These are phyloP conservation scores for Caenorhabditis sp. DNA, from an alignment of 2,888 invertebrate genomes.

Conservation along the genomic window DNA sequence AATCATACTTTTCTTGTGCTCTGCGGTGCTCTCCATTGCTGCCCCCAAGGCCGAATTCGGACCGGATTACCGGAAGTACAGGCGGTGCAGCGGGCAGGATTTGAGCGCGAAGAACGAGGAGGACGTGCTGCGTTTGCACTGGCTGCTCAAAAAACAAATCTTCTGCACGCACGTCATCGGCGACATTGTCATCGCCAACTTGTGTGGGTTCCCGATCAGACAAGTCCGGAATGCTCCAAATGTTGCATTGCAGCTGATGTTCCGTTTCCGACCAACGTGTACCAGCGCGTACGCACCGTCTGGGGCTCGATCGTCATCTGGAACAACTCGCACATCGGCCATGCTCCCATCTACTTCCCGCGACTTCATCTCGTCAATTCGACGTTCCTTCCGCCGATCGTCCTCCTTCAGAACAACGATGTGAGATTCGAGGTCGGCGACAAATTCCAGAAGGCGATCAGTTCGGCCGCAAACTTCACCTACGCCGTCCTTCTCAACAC, in stretches of 20 bases:
- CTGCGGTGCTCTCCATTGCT: neutral
- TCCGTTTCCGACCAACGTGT: neutral
- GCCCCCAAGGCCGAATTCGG: neutral
- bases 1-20: constrained; percentile 1
- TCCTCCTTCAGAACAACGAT: neutral
- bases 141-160: constrained; percentile 11
- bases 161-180: constrained; percentile 22
- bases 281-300: neutral
- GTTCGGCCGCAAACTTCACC: neutral
- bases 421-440: constrained; percentile 10
- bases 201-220: constrained; percentile 12
- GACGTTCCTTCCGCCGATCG: neutral
- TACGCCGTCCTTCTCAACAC: constrained; percentile 16
- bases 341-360: constrained; percentile 15
- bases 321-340: constrained; percentile 6
- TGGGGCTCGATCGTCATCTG: neutral
- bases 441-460: constrained; percentile 1
- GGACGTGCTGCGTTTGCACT: too few species aligned
- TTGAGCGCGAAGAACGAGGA: neutral
- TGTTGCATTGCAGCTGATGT: neutral
- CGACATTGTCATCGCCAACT: constrained; percentile 20
- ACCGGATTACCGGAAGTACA: neutral
- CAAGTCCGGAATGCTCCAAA: too few species aligned
- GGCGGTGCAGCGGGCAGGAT: neutral
- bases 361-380: constrained; percentile 1